Conservation (phyloP, 64 coral and sea anemone species). For the Porites australiensis region DNA sequence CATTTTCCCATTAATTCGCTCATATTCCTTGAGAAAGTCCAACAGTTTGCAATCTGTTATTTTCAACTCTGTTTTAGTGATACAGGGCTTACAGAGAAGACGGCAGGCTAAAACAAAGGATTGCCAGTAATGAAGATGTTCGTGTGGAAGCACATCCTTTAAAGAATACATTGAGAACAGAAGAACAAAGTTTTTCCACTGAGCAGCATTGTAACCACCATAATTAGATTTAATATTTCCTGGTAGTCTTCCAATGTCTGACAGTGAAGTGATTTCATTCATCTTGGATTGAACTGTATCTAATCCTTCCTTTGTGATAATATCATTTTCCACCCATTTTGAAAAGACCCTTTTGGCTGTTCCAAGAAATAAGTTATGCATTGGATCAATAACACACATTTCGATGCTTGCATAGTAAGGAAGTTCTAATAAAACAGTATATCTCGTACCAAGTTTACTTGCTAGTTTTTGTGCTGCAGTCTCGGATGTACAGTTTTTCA, state of each 20-base stretch:
- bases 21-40: constrained; percentile 48
- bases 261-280: background rate
- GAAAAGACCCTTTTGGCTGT: constrained; percentile 48
- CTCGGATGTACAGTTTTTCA: too few relatives aligned
- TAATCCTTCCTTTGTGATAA: background rate
- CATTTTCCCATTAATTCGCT: constrained; percentile 42
- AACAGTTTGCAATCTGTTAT: constrained; percentile 14
- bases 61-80: constrained; percentile 1
- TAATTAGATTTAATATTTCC: constrained; percentile 44
- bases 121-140: constrained; percentile 51
- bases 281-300: constrained; percentile 20
- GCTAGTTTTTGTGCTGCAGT: background rate
- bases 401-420: constrained; percentile 32
- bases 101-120: constrained; percentile 46
- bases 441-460: constrained; percentile 14
- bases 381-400: constrained; percentile 62
- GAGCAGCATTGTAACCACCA: constrained; percentile 41
- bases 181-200: constrained; percentile 74
- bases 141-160: constrained; percentile 25
- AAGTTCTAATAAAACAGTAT: constrained; percentile 16
- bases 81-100: background rate
- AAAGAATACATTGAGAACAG: constrained; percentile 28
- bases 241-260: constrained; percentile 55
- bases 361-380: constrained; percentile 69
- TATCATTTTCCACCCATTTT: constrained; percentile 8